Percentiles rank a stretch among this genome's conserved stretches.
These are phyloP conservation scores for Empidonax traillii DNA, from an alignment of 2,113 vertebrate genomes.

Conservation along the genomic window DNA sequence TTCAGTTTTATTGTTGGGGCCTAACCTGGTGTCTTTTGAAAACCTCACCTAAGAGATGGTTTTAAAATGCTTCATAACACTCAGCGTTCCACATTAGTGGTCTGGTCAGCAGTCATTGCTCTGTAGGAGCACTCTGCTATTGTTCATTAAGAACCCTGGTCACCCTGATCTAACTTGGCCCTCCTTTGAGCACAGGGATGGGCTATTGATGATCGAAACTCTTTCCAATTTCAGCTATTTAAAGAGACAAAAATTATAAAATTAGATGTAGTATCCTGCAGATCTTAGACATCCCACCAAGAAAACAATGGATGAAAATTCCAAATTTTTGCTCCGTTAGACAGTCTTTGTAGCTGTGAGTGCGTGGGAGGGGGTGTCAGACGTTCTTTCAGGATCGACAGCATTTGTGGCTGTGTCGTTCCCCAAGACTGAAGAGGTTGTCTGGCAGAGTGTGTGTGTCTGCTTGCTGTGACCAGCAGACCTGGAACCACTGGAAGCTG, in stretches of 20 bases:
- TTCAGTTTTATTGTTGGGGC: background rate
- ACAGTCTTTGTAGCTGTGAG: background rate
- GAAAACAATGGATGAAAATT: background rate
- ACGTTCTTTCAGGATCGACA: background rate
- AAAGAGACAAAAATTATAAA: background rate
- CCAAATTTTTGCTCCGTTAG: background rate
- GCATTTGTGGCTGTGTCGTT: background rate
- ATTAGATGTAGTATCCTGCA: background rate
- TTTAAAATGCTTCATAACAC: background rate
- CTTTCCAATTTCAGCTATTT: background rate
- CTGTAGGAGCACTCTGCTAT: background rate
- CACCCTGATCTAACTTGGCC: background rate
- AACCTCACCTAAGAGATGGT: background rate
- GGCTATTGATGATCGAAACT: background rate
- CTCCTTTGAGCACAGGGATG: background rate
- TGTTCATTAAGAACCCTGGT: background rate
- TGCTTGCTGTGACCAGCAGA: background rate
- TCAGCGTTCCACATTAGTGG: rapidly evolving
- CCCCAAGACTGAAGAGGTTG: background rate
- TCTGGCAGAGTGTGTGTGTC: background rate
- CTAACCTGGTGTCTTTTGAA: background rate
- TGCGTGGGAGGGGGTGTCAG: background rate
- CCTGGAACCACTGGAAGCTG: background rate
- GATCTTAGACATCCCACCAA: background rate
- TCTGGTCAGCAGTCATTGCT: background rate